Conservation (phyloP, 2,797 vertebrate genomes). For the Coluber constrictor region DNA sequence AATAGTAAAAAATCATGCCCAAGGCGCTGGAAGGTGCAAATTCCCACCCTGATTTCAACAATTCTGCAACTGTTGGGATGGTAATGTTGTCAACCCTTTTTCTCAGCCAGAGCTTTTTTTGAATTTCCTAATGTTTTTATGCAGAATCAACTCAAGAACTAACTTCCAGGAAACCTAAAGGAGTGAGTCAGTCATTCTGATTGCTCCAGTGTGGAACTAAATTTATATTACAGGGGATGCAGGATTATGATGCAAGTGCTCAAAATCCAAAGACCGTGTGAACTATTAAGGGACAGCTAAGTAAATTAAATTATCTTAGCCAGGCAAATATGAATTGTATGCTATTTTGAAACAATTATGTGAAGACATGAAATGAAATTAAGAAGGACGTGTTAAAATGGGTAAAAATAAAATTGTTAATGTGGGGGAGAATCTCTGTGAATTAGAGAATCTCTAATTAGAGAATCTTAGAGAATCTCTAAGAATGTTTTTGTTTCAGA, state of each 20-base stretch:
- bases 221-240: neutral
- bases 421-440: neutral
- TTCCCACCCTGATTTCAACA: neutral
- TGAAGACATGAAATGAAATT: neutral
- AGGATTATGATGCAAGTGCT: neutral
- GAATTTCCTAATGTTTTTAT: neutral
- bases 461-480: neutral
- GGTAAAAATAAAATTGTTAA: neutral
- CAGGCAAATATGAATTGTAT: neutral
- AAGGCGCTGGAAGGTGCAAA: neutral
- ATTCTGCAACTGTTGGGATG: neutral
- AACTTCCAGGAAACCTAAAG: neutral
- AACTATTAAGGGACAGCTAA: neutral
- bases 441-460: too few relatives aligned
- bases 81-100: neutral
- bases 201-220: neutral
- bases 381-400: neutral
- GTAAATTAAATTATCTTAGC: neutral
- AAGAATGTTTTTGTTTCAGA: neutral
- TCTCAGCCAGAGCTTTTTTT: neutral
- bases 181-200: constrained; percentile 1
- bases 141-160: neutral
- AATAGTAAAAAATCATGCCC: neutral
- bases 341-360: neutral
- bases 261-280: neutral